These are phyloP conservation scores for Cacoxenus indagator DNA, from an alignment of 2,888 invertebrate species.

Conservation along the genomic window DNA sequence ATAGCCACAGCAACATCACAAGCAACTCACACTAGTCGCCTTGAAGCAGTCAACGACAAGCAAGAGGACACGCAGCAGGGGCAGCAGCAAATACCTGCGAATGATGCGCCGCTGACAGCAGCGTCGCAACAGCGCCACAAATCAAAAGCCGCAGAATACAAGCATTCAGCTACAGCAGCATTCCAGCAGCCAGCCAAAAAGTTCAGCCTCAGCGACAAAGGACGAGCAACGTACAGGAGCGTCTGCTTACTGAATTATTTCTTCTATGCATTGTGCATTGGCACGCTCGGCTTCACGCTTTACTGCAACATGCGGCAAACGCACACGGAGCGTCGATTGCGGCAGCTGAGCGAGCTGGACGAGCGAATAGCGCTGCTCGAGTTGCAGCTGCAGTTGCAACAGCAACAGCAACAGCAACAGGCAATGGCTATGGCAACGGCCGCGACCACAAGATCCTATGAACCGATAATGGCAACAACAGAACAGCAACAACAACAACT, in stretches of 20 bases:
- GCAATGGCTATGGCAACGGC: slow-evolving; percentile 19
- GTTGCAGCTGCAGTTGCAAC: slow-evolving; percentile 60
- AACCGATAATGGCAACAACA: neutral
- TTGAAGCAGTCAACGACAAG: slow-evolving; percentile 28
- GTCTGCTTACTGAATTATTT: slow-evolving; percentile 67
- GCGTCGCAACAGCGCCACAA: slow-evolving; percentile 10
- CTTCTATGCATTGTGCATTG: slow-evolving; percentile 69
- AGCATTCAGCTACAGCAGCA: slow-evolving; percentile 22
- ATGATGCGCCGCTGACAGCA: neutral
- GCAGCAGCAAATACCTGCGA: slow-evolving; percentile 24
- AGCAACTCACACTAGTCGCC: slow-evolving; percentile 43
- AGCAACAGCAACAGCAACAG: slow-evolving; percentile 23
- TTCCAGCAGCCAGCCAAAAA: slow-evolving; percentile 34
- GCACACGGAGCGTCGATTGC: slow-evolving; percentile 65
- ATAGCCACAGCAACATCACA: slow-evolving; percentile 31
- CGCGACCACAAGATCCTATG: slow-evolving; percentile 23
- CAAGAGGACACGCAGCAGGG: slow-evolving; percentile 40
- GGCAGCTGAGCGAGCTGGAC: slow-evolving; percentile 67
- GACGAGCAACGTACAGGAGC: slow-evolving; percentile 39
- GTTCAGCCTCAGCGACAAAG: neutral
- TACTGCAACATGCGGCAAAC: slow-evolving; percentile 69
- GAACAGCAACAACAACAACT: slow-evolving; percentile 29
- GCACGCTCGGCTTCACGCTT: slow-evolving; percentile 68
- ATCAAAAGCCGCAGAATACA: slow-evolving; percentile 26
- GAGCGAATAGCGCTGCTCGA: slow-evolving; percentile 68